Evolutionary conservation across 2,797 vertebrate genomes (phyloP).

Genomic region (Limosa lapponica): DNA sequence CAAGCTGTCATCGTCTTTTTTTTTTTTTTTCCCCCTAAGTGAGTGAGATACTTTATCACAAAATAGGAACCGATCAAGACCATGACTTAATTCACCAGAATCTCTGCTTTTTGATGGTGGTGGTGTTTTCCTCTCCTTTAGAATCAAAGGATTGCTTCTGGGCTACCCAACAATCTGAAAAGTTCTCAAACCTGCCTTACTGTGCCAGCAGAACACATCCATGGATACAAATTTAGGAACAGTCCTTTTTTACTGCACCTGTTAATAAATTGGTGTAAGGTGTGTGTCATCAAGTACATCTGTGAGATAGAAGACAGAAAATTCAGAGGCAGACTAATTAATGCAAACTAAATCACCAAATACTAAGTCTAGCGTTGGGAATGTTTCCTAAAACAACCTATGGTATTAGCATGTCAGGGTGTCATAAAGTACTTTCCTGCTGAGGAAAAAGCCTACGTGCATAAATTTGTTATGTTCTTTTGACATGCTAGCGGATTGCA

Average conservation of each 20-base stretch:
- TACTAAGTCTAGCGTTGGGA: background rate
- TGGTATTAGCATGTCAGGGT: background rate
- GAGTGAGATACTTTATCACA: background rate
- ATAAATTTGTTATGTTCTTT: background rate
- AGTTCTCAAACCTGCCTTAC: background rate
- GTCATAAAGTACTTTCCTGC: background rate
- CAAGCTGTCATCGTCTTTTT: background rate
- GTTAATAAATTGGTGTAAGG: background rate
- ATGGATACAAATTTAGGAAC: background rate
- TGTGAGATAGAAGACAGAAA: background rate
- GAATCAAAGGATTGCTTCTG: background rate
- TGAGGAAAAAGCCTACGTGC: background rate
- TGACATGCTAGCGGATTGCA: background rate
- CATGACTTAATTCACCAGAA: background rate
- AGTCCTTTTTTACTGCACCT: background rate
- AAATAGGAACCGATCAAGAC: background rate
- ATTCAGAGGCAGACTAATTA: background rate
- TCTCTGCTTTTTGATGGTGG: background rate
- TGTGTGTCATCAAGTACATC: background rate
- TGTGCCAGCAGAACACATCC: background rate
- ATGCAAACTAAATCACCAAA: background rate
- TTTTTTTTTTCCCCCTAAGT: too few relatives aligned
- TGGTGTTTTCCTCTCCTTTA: background rate
- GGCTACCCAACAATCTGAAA: background rate
- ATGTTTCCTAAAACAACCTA: background rate